Evolutionary conservation across 2,113 vertebrate genomes (phyloP), one percentile per base, ranked within the genome.

Genomic region (Rhinolophus sinicus): DNA sequence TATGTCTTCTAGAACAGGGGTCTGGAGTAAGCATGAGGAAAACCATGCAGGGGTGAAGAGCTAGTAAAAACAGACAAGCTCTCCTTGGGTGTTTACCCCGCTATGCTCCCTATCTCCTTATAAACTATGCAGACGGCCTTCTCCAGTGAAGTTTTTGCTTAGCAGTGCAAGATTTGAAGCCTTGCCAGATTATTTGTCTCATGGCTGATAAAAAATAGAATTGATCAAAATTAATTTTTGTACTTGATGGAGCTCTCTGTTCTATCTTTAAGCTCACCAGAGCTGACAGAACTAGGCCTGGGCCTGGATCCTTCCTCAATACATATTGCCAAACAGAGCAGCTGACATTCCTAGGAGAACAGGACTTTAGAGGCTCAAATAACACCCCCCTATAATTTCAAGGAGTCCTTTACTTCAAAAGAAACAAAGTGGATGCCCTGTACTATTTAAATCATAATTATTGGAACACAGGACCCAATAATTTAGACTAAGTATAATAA

Each of bases 41-140:
- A 75, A 60, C 1, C 2, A 0, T 4, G 1, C 16, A 44, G 4
- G 21, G 40, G 3, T 58, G 44, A 21, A 3, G 50, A 69, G 24
- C 8, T 35, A 18, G n/a, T 4, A 21, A 30, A 14, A 40, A 10
- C 1, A 3, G 26, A 35, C 5, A 0, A 5, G 22, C 8, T 73
- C 8, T 24, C 50, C 22, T 1, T 69, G 35, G 6, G 3, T 62
- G 10, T 6, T 38, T 0, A 65, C 30, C 11, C 64, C 33, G 60
- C 47, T n/a, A 1, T 24, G n/a, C 6, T 26, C 19, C 40, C 12
- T 8, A 35, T 40, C 30, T 21, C n/a, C 15, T 50, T 58, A 18
- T 8, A 44, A 62, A 56, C 26, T 5, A 35, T 16, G 7, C 6
- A 73, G 21, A 5, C 14, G 62, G 35, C 38, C 40, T 76, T n/a